phyloP scores from a whole-genome alignment of 2,888 invertebrate species.

The Brachynemurus nebulosus region DNA sequence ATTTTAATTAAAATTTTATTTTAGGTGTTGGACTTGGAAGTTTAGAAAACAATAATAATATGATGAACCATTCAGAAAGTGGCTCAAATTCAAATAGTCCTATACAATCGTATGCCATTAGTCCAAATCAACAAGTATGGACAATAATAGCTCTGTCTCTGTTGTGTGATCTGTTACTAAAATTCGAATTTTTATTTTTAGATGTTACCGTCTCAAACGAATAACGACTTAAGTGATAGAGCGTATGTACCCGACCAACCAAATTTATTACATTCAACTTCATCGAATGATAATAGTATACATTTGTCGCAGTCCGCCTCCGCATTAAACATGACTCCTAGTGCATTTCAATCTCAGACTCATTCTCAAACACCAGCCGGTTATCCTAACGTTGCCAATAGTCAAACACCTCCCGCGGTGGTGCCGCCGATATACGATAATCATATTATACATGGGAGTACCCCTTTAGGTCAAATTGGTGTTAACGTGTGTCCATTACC shows the following conservation, averaged over 20 bases:
- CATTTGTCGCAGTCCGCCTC: constrained; percentile 24
- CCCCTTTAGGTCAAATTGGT: constrained; percentile 77
- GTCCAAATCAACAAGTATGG: constrained; percentile 25
- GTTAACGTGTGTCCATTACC: constrained; percentile 48
- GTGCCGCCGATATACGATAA: constrained; percentile 30
- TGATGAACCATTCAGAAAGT: constrained; percentile 32
- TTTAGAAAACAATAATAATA: constrained; percentile 32
- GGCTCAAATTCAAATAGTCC: constrained; percentile 36
- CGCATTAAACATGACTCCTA: constrained; percentile 26
- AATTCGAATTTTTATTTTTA: neutral
- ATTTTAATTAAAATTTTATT: neutral
- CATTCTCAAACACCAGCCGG: constrained; percentile 15
- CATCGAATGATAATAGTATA: constrained; percentile 19
- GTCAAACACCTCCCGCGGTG: constrained; percentile 26
- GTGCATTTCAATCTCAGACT: constrained; percentile 25
- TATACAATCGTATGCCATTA: constrained; percentile 30
- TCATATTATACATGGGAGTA: constrained; percentile 64
- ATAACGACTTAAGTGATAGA: constrained; percentile 1
- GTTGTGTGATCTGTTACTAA: too few relatives aligned
- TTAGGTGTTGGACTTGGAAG: constrained; percentile 11
- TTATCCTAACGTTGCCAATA: constrained; percentile 24
- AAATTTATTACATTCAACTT: constrained; percentile 4
- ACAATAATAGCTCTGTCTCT: neutral
- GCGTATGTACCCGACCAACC: neutral
- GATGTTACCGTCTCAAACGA: neutral